Percentiles rank a stretch among this genome's conserved stretches.
These are phyloP conservation scores for Acholoe squamosa DNA, from an alignment of 2,888 invertebrate species.

Conservation along the genomic window DNA sequence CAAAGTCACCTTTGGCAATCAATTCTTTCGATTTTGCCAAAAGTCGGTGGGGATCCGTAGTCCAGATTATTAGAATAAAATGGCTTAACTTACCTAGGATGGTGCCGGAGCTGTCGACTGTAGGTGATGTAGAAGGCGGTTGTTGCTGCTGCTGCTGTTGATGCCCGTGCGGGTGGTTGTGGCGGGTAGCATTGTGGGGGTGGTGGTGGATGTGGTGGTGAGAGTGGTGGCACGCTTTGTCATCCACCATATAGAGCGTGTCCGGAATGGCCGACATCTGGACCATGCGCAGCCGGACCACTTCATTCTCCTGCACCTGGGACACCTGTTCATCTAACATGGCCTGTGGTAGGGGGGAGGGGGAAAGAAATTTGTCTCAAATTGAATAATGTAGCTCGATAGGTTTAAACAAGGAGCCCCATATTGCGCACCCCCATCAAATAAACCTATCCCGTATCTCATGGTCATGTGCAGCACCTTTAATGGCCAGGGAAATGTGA, in stretches of 20 bases:
- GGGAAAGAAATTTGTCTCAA: no score
- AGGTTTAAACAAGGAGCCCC: no score
- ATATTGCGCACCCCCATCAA: no score
- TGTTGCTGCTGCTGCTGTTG: conserved; percentile 65
- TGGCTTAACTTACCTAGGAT: conserved; percentile 77
- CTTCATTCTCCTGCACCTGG: conserved; percentile 87
- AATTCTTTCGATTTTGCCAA: no score
- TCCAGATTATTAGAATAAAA: no score
- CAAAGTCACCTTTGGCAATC: no score
- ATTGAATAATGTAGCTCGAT: no score
- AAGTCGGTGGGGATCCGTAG: no score
- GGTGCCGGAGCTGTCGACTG: conserved; percentile 82
- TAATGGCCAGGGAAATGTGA: no score
- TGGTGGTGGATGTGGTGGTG: conserved; percentile 30
- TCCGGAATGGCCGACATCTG: conserved; percentile 89
- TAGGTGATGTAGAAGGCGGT: conserved; percentile 72
- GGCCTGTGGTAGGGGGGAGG: conserved; percentile 86
- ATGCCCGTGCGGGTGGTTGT: conserved; percentile 58
- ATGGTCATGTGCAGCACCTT: no score
- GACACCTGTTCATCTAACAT: conserved; percentile 92
- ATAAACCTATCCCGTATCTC: no score
- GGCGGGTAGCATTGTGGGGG: not conserved
- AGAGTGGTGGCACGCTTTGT: conserved; percentile 73
- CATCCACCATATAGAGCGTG: conserved; percentile 94
- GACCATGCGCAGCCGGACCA: conserved; percentile 88